Evolutionary conservation across 2,113 vertebrate species (phyloP), one percentile per base, ranked within the genome.

Genomic region (Cercocebus atys): DNA sequence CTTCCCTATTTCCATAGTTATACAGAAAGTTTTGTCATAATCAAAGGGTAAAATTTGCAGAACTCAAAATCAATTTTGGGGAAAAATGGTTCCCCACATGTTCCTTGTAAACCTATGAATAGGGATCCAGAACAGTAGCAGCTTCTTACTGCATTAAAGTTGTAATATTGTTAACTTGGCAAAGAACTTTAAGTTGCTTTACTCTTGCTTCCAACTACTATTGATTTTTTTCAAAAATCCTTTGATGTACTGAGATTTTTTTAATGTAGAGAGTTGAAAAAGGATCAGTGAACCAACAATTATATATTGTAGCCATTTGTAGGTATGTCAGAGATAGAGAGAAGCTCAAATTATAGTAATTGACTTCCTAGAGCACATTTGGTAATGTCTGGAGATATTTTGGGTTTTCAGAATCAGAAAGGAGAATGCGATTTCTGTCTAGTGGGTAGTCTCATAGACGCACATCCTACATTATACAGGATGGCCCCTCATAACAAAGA

Each of bases 171-270:
- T 90, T 96, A 97, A 88, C 59, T 88, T 93, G 94, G 47, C 72
- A 83, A 92, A 95, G 83, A 94, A 93, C 23, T 95, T 94, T 72
- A 95, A 78, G 43, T 82, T 93, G 55, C 61, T 96, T 94, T 80
- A 43, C 47, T 90, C 27, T 93, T 78, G 38, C 79, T 94, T 52
- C 59, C 80, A 88, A 47, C 72, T 81, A 72, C 35, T 92, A 88
- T 38, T 88, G 90, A 96, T 82, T 93, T 96, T 92, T 61, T 32
- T 8, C 32, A 47, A 82, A 83, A 70, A 8, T 6, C 70, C 30
- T 86, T 93, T 81, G 85, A 86, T 93, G 32, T 70, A 81, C 35
- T 91, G 88, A 88, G 81, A 82, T 92, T 92, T 55, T n/a, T n/a
- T 95, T 94, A 95, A 81, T 72, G n/a, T 25, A 73, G 59, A 80